These are phyloP conservation scores for Climacteris rufus DNA, from an alignment of 2,113 vertebrate species.

Conservation along the genomic window DNA sequence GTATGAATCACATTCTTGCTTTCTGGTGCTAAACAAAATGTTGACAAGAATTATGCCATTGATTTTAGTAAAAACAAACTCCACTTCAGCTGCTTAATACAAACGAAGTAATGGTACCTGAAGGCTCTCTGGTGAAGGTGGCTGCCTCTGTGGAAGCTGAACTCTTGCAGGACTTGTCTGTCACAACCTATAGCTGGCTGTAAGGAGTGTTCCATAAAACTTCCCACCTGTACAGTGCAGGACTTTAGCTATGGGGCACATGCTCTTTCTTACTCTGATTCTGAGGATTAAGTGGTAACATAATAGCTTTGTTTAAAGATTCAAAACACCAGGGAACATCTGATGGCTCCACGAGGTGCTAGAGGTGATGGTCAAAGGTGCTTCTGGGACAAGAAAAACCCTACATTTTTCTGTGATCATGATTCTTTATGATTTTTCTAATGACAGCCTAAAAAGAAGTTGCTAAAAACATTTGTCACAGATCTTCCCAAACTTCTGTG, in stretches of 20 bases:
- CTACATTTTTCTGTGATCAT: background rate
- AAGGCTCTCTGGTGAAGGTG: background rate
- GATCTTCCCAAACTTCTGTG: background rate
- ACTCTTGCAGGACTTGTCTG: background rate
- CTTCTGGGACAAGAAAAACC: background rate
- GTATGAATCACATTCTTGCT: background rate
- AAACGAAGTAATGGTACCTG: background rate
- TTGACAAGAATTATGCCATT: background rate
- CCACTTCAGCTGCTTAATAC: background rate
- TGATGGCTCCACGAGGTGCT: background rate
- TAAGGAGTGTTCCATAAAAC: background rate
- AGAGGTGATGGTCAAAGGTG: background rate
- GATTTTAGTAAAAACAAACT: background rate
- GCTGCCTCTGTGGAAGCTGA: background rate
- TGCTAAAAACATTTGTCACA: background rate
- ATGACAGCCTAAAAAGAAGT: background rate
- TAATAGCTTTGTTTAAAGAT: background rate
- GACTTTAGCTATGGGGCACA: background rate
- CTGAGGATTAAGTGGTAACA: background rate
- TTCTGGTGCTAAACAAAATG: background rate
- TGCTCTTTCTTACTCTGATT: background rate
- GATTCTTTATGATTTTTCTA: background rate
- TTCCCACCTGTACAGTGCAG: background rate
- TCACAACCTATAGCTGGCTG: background rate
- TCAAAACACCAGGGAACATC: background rate